phyloP scores from a whole-genome alignment of 2,113 vertebrate species.

The Pogona vitticeps region DNA sequence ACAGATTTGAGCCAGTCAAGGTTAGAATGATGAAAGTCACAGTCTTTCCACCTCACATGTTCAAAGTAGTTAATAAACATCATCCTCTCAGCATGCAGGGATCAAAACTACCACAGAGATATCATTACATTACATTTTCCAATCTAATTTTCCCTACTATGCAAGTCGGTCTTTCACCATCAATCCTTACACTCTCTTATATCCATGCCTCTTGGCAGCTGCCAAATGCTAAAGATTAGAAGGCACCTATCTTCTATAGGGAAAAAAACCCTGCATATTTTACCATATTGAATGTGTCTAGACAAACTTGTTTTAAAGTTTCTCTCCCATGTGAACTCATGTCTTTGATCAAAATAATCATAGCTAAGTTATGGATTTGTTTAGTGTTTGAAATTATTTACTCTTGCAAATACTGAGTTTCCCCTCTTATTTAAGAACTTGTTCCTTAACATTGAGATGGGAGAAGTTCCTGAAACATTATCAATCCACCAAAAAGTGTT shows the following conservation, averaged over 20 bases:
- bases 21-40: neutral
- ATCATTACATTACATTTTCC: constrained; percentile 4
- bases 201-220: neutral
- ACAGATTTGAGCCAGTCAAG: constrained; percentile 5
- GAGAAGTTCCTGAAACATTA: neutral
- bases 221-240: neutral
- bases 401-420: neutral
- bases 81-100: neutral
- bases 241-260: neutral
- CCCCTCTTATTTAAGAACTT: neutral
- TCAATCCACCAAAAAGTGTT: neutral
- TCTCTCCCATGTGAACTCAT: rapidly evolving
- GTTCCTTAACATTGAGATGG: neutral
- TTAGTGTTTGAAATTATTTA: neutral
- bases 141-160: neutral
- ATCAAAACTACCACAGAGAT: neutral
- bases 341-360: constrained; percentile 8
- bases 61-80: neutral
- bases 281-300: neutral
- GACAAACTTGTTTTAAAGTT: neutral
- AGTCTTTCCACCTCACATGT: neutral
- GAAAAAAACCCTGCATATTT: neutral
- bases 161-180: neutral
- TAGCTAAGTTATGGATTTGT: constrained; percentile 6
- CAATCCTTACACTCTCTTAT: neutral